Conservation (phyloP, 2,113 vertebrate species). For the Sturnira hondurensis region DNA sequence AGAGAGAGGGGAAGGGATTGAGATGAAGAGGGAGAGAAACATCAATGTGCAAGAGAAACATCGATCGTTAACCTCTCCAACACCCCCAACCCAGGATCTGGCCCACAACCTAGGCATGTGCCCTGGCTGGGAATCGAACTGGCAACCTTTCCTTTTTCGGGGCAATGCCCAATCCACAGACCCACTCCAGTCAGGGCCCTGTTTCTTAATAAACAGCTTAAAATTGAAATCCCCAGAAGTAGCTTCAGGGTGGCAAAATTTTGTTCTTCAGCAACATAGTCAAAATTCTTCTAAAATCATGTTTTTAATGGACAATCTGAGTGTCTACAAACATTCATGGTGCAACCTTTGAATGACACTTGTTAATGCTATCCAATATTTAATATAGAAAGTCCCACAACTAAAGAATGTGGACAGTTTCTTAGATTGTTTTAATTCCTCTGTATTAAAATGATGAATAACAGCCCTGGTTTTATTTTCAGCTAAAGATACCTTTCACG, state of each 20-base stretch:
- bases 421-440: conserved; percentile 14
- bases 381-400: background rate
- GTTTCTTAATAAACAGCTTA: background rate
- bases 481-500: background rate
- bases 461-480: background rate
- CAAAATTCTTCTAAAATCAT: background rate
- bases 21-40: too few relatives aligned
- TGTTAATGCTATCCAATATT: background rate
- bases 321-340: background rate
- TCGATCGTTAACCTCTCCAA: too few relatives aligned
- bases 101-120: too few relatives aligned
- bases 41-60: too few relatives aligned
- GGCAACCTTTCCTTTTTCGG: too few relatives aligned
- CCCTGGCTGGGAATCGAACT: too few relatives aligned
- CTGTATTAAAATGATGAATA: background rate
- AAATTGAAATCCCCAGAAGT: background rate
- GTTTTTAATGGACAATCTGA: background rate
- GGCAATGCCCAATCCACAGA: too few relatives aligned
- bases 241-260: background rate
- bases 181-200: too few relatives aligned
- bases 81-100: too few relatives aligned
- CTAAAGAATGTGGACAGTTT: background rate
- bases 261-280: background rate
- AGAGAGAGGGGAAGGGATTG: too few relatives aligned
- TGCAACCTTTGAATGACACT: background rate